Percentiles rank a stretch among this genome's conserved stretches.
These are phyloP conservation scores for Thymelicus lineola DNA, from an alignment of 2,888 invertebrate species.

Conservation along the genomic window DNA sequence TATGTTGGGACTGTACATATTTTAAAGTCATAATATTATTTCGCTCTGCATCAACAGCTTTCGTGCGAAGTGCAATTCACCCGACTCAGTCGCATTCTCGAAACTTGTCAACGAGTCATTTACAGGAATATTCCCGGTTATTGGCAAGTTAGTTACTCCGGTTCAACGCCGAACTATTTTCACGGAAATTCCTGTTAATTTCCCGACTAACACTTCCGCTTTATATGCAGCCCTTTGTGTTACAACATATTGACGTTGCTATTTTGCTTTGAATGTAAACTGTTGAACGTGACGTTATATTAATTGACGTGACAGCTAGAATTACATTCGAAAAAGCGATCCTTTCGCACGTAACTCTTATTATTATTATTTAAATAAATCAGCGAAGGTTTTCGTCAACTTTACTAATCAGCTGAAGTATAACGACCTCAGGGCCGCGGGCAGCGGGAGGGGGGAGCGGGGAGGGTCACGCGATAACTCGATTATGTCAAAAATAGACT, in stretches of 20 bases:
- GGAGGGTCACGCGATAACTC: constrained; percentile 26
- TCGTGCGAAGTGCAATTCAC: neutral
- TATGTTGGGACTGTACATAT: no score
- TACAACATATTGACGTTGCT: neutral
- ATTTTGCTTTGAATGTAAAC: neutral
- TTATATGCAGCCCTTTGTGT: neutral
- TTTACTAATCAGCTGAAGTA: constrained; percentile 24
- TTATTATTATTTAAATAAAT: constrained; percentile 20
- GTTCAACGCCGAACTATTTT: neutral
- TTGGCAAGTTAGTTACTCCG: neutral
- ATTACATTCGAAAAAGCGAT: neutral
- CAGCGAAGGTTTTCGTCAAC: constrained; percentile 6
- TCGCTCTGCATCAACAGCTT: neutral
- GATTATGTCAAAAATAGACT: constrained; percentile 25
- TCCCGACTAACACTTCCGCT: neutral
- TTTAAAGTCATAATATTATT: neutral
- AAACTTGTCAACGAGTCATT: neutral
- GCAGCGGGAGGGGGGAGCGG: no score
- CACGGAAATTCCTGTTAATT: neutral
- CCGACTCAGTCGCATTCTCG: neutral
- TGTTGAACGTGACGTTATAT: neutral
- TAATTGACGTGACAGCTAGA: neutral
- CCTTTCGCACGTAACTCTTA: neutral
- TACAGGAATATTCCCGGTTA: neutral
- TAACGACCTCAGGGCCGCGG: constrained; percentile 14